Evolutionary conservation across 23 tunicate genomes (phyloP).

Genomic region (Clavelina lepadiformis): DNA sequence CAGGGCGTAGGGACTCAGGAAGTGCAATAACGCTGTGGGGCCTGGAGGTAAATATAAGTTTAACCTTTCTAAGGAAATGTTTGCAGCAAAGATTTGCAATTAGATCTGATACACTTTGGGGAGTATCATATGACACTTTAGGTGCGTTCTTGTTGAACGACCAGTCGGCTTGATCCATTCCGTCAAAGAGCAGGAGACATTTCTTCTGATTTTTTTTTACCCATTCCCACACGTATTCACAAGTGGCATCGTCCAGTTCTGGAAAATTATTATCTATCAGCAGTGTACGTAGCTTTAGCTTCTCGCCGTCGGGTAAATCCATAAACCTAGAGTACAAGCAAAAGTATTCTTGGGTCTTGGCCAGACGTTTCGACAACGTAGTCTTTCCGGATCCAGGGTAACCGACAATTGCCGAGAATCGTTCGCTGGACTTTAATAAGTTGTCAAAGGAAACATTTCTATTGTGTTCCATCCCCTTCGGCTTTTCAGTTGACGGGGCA

Average conservation of each 20-base stretch:
- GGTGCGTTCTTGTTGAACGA: slow-evolving; percentile 4
- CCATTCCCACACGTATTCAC: slow-evolving; percentile 10
- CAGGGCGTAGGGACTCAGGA: slow-evolving; percentile 10
- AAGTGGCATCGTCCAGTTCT: neutral
- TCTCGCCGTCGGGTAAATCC: slow-evolving; percentile 1
- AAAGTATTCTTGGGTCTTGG: neutral
- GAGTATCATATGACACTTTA: neutral
- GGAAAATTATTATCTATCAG: slow-evolving; percentile 17
- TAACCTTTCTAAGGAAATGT: slow-evolving; percentile 8
- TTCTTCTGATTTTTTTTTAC: neutral
- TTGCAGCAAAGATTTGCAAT: slow-evolving; percentile 13
- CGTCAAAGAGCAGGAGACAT: slow-evolving; percentile 25
- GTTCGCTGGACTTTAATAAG: too few relatives aligned
- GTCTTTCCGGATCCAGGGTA: slow-evolving; percentile 40
- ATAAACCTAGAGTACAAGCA: slow-evolving; percentile 7
- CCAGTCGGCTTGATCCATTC: slow-evolving; percentile 20
- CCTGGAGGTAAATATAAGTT: slow-evolving; percentile 15
- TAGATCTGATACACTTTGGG: neutral
- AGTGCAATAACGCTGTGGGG: slow-evolving; percentile 10
- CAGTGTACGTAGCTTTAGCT: neutral
- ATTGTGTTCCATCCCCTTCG: too few relatives aligned
- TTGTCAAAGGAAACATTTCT: too few relatives aligned
- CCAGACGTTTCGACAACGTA: slow-evolving; percentile 12
- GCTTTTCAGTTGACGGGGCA: too few relatives aligned
- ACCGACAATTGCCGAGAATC: too few relatives aligned